Percentiles rank a stretch among this genome's conserved stretches.
Conservation (phyloP, 1,140 invertebrate species). For the Anastatus disparis region DNA sequence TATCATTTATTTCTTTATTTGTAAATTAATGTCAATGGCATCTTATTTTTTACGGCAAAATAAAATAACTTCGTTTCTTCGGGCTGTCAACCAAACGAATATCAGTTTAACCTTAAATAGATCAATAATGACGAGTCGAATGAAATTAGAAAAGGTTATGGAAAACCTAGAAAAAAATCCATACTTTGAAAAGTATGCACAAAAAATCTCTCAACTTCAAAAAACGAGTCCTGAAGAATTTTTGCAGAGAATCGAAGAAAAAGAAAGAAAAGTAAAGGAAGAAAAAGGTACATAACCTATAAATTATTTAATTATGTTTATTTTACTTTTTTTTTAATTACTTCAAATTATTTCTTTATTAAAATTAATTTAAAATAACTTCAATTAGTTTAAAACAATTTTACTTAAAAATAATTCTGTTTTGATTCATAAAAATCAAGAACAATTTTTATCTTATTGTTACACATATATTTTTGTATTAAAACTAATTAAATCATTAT, state of each 20-base stretch:
- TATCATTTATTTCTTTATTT: no score
- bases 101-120: constrained; percentile 47
- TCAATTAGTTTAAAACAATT: no score
- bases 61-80: background rate
- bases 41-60: background rate
- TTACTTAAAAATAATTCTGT: no score
- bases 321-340: constrained; percentile 1
- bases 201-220: constrained; percentile 80
- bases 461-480: constrained; percentile 3
- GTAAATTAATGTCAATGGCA: constrained; percentile 33
- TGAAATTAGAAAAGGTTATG: constrained; percentile 69
- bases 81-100: no score
- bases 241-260: constrained; percentile 72
- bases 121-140: constrained; percentile 67
- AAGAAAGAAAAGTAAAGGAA: constrained; percentile 66
- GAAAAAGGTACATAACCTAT: constrained; percentile 56
- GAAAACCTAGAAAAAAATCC: constrained; percentile 80
- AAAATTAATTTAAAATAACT: no score
- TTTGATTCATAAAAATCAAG: no score
- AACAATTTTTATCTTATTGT: no score
- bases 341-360: background rate
- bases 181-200: constrained; percentile 84
- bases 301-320: background rate
- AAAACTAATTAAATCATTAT: background rate
- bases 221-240: constrained; percentile 81